phyloP scores from a whole-genome alignment of 1,140 invertebrate genomes.

The Agrilus planipennis region DNA sequence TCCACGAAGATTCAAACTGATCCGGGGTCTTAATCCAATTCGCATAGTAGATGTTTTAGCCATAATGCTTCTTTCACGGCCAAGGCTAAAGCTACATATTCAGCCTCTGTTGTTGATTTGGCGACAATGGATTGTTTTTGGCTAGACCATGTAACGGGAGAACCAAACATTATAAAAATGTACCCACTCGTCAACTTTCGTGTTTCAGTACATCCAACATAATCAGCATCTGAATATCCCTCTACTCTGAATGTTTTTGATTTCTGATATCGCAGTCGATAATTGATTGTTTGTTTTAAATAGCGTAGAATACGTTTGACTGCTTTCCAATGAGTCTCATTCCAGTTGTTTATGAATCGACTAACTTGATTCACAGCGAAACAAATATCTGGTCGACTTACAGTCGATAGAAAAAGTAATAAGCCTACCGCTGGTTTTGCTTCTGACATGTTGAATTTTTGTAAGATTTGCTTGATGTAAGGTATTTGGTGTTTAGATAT shows the following conservation, averaged over 20 bases:
- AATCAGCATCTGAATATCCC: conserved; percentile 1
- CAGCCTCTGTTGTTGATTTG: no score
- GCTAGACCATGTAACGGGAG: conserved; percentile 7
- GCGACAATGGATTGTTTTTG: conserved; percentile 9
- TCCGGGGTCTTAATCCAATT: background rate
- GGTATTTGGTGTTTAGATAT: no score
- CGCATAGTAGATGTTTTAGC: conserved; percentile 1
- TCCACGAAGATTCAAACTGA: background rate
- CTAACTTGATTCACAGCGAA: background rate
- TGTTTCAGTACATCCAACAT: conserved; percentile 3
- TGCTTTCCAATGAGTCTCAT: background rate
- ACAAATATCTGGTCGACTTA: conserved; percentile 3
- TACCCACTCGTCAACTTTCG: conserved; percentile 8
- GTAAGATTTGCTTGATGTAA: no score
- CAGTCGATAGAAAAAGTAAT: background rate
- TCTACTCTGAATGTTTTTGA: background rate
- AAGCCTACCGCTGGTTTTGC: no score
- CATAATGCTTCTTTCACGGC: background rate
- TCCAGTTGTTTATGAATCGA: background rate
- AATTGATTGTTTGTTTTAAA: background rate
- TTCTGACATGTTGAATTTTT: no score
- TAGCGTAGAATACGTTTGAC: background rate
- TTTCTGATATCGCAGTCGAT: background rate
- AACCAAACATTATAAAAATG: conserved; percentile 7
- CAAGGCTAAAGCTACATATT: no score